phyloP scores from a whole-genome alignment of 1,140 invertebrate species.

The Saccostrea cuccullata region DNA sequence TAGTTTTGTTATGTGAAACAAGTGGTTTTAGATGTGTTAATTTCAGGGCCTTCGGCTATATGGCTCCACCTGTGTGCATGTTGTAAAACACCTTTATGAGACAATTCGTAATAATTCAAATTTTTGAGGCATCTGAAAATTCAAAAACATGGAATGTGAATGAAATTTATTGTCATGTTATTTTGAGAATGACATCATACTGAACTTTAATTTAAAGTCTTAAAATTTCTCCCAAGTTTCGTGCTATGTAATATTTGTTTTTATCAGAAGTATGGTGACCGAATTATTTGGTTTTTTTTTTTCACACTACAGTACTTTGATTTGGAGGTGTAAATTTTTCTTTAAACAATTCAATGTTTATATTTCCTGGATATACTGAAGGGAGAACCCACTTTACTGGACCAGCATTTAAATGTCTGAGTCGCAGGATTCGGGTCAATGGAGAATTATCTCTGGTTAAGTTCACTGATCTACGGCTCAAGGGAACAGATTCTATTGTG shows the following conservation, averaged over 20 bases:
- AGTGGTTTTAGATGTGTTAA: slow-evolving; percentile 24
- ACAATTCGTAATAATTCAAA: slow-evolving; percentile 8
- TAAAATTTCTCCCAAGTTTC: background rate
- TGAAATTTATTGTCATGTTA: background rate
- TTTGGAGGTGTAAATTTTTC: background rate
- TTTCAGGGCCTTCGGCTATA: background rate
- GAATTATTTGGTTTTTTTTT: background rate
- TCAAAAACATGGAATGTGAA: background rate
- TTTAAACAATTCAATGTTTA: background rate
- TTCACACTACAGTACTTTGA: background rate
- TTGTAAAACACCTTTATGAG: background rate
- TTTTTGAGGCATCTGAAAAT: background rate
- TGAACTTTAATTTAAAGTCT: too few species aligned
- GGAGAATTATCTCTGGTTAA: background rate
- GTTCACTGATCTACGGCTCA: background rate
- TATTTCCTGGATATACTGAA: background rate
- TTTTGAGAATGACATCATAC: background rate
- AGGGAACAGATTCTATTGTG: background rate
- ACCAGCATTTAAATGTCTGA: background rate
- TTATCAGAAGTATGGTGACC: background rate
- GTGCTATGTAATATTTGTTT: background rate
- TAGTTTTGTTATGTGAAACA: background rate
- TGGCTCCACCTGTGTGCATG: background rate
- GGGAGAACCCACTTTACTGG: background rate
- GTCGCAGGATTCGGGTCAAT: background rate